phyloP scores from a whole-genome alignment of 2,797 vertebrate species.

The Brotula barbata region DNA sequence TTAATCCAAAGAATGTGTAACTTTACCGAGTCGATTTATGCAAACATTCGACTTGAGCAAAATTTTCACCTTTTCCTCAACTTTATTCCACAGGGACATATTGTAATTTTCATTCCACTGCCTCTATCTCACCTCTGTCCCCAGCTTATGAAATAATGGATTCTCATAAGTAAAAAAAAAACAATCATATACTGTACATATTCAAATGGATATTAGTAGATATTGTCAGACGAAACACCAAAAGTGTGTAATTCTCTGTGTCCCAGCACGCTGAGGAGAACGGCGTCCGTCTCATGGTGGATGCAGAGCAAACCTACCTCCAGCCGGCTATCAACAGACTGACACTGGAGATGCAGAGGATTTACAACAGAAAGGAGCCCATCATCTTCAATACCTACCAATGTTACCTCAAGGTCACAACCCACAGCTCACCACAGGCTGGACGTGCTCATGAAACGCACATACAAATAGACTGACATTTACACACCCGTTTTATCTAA shows the following conservation, averaged over 20 bases:
- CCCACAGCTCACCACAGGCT: background rate
- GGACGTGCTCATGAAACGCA: background rate
- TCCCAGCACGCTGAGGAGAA: conserved; percentile 81
- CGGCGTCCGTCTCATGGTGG: conserved; percentile 89
- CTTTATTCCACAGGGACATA: too few relatives aligned
- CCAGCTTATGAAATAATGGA: too few relatives aligned
- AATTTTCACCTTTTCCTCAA: too few relatives aligned
- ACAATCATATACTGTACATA: too few relatives aligned
- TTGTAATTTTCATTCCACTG: too few relatives aligned
- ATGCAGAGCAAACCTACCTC: conserved; percentile 93
- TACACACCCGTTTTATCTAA: too few relatives aligned
- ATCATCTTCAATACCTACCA: conserved; percentile 92
- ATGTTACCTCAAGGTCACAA: conserved; percentile 90
- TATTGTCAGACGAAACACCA: background rate
- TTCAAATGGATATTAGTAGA: background rate
- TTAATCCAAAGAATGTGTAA: too few relatives aligned
- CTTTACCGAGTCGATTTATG: too few relatives aligned
- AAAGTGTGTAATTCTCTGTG: background rate
- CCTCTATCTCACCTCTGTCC: too few relatives aligned
- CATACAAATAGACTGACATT: background rate
- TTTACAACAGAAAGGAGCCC: conserved; percentile 83
- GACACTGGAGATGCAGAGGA: conserved; percentile 86
- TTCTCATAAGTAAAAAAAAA: too few relatives aligned
- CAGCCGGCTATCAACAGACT: conserved; percentile 91
- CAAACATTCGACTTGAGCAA: too few relatives aligned